Evolutionary conservation across 2,797 vertebrate species (phyloP), one percentile per base, ranked within the genome.

Genomic region (Pristis pectinata): DNA sequence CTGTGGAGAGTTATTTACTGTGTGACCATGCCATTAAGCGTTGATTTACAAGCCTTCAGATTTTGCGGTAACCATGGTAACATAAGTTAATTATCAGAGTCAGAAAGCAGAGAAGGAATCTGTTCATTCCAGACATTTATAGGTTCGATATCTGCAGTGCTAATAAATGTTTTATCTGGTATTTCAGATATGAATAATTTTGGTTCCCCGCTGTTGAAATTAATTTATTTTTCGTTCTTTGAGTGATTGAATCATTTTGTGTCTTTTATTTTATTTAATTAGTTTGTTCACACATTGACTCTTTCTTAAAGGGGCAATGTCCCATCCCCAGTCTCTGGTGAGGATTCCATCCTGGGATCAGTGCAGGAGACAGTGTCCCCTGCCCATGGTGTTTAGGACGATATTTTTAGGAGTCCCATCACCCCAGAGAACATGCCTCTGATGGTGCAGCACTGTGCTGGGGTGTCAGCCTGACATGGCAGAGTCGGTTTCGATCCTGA

Each of bases 21-120:
- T 74, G 15, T 53, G 49, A 76, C 70, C 70, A 30, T 72, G 41
- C 91, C 61, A 53, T 94, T 94, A 93, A 72, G 27, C 19, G 24
- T 34, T 94, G 92, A 94, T 94, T 94, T 74, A 53, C 64, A 93
- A 74, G 92, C 24, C 67, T 93, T 93, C 92, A 44, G 41, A 76
- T 34, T 94, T 74, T 74, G 92, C 67, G 17, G 92, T 94, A 74
- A 94, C 92, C 92, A 94, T 76, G 30, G 92, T 8, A 53, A 93
- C 44, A 34, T 41, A 56, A 93, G 70, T 53, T 72, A 93, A 74
- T 93, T 74, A 72, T 93, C n/a, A 37, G 13, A 91, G 61, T 67
- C 70, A 93, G 44, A 72, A 53, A 53, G 30, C 44, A 15, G 30
- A 13, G 70, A 67, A 9, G 17, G 59, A 41, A 64, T 41, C 34